phyloP scores from a whole-genome alignment of 2,888 invertebrate species.

The Diogma glabrata region DNA sequence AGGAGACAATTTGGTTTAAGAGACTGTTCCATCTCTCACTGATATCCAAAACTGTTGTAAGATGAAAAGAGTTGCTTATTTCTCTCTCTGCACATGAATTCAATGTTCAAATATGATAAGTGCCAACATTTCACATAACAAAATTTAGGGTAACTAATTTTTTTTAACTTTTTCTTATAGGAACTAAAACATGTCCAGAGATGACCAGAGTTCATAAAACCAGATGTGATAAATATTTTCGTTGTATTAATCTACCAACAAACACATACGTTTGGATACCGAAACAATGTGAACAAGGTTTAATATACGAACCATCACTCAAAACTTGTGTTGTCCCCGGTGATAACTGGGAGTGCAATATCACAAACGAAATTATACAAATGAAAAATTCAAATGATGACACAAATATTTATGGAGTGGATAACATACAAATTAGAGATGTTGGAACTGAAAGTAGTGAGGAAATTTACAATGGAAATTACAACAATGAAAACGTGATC shows the following conservation, averaged over 20 bases:
- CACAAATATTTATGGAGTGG: constrained; percentile 18
- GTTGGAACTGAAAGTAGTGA: constrained; percentile 1
- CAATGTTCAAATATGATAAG: no score
- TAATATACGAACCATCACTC: constrained; percentile 32
- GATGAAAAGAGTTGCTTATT: no score
- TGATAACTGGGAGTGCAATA: constrained; percentile 36
- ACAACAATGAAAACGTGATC: neutral
- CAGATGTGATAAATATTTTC: constrained; percentile 34
- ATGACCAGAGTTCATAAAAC: constrained; percentile 31
- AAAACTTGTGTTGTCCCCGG: constrained; percentile 33
- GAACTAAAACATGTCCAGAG: constrained; percentile 34
- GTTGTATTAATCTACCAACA: constrained; percentile 28
- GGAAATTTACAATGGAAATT: neutral
- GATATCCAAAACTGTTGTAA: no score
- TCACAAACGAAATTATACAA: constrained; percentile 18
- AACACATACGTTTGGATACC: constrained; percentile 32
- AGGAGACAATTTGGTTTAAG: no score
- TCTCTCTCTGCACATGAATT: no score
- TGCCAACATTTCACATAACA: no score
- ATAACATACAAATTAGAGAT: constrained; percentile 14
- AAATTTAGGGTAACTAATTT: no score
- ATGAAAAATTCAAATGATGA: constrained; percentile 14
- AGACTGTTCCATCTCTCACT: no score
- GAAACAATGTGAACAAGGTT: constrained; percentile 29
- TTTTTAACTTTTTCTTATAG: neutral